These are phyloP conservation scores for Eilema sororculum DNA, from an alignment of 2,888 invertebrate genomes.

Conservation along the genomic window DNA sequence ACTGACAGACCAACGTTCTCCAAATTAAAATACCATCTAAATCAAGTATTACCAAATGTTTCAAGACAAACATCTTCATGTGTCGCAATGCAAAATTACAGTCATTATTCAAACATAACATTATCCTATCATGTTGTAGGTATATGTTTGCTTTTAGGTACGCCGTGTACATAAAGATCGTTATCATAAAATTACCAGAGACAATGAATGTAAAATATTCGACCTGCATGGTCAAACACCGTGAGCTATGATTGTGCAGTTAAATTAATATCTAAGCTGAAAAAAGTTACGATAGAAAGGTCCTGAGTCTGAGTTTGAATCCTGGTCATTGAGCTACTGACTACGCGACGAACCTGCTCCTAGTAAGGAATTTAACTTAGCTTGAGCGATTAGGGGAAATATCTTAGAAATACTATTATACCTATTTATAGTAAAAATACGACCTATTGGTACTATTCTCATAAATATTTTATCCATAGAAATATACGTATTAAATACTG, in stretches of 20 bases:
- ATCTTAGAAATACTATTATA: too few relatives aligned
- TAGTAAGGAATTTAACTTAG: too few relatives aligned
- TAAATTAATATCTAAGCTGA: slow-evolving; percentile 26
- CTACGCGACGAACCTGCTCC: too few relatives aligned
- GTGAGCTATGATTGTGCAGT: slow-evolving; percentile 55
- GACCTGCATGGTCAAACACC: slow-evolving; percentile 66
- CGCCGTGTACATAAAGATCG: slow-evolving; percentile 53
- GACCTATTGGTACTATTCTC: too few relatives aligned
- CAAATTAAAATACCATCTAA: slow-evolving; percentile 56
- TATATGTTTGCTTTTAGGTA: slow-evolving; percentile 55
- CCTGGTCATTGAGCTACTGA: too few relatives aligned
- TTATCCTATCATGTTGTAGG: slow-evolving; percentile 46
- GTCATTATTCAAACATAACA: slow-evolving; percentile 50
- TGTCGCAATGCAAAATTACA: slow-evolving; percentile 62
- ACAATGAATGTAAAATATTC: slow-evolving; percentile 66
- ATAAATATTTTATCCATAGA: too few relatives aligned
- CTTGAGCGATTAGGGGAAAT: too few relatives aligned
- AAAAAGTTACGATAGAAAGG: background rate
- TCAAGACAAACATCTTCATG: slow-evolving; percentile 51
- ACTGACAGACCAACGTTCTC: slow-evolving; percentile 24
- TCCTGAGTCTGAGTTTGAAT: too few relatives aligned
- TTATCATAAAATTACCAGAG: slow-evolving; percentile 62
- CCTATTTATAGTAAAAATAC: too few relatives aligned
- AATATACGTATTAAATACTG: too few relatives aligned
- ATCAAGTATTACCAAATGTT: slow-evolving; percentile 49